Percentiles rank a stretch among this genome's conserved stretches.
These are phyloP conservation scores for Aptenodytes patagonicus DNA, from an alignment of 2,113 vertebrate genomes.

Conservation along the genomic window DNA sequence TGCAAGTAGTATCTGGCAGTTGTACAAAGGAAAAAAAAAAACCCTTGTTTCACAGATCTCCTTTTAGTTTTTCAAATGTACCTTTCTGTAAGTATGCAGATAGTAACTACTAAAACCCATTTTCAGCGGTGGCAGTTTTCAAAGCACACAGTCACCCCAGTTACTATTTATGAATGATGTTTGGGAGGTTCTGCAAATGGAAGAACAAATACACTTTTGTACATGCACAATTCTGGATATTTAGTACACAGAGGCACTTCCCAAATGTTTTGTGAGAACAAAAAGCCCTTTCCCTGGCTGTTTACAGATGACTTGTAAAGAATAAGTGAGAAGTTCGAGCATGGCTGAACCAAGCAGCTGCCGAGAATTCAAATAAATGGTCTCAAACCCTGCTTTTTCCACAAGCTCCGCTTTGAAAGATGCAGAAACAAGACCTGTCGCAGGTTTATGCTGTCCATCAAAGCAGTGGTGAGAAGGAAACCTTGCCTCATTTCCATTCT, in stretches of 20 bases:
- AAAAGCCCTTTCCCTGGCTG: constrained; percentile 23
- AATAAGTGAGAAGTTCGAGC: neutral
- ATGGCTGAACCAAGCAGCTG: neutral
- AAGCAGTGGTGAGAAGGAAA: neutral
- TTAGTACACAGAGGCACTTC: neutral
- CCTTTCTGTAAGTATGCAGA: neutral
- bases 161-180: neutral
- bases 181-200: neutral
- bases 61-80: neutral
- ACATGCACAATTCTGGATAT: neutral
- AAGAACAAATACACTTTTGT: neutral
- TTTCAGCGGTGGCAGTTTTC: neutral
- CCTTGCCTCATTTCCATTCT: neutral
- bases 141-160: neutral
- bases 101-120: neutral
- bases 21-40: neutral
- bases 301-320: constrained; percentile 51
- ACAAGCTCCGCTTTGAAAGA: neutral
- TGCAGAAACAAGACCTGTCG: accelerated
- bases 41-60: neutral
- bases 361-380: neutral
- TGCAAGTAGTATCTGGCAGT: neutral
- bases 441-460: neutral
- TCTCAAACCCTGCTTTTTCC: neutral
- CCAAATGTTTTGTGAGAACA: constrained; percentile 21